Evolutionary conservation across 2,888 invertebrate genomes (phyloP).

Genomic region (Aricia artaxerxes): DNA sequence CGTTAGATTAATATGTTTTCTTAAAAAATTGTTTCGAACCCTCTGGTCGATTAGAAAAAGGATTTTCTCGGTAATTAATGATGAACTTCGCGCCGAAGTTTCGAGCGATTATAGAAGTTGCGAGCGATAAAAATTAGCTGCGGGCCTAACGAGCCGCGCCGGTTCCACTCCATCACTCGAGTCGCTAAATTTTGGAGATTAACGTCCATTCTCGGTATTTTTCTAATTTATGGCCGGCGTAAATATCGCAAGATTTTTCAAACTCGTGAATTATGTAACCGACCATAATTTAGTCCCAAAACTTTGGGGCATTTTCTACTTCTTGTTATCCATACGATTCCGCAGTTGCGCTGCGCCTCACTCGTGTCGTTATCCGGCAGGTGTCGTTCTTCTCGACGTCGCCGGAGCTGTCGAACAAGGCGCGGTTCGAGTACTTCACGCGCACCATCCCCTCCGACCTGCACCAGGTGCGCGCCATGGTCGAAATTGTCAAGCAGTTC

Average conservation of each 20-base stretch:
- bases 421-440: conserved; percentile 95
- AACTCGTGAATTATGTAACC: not conserved
- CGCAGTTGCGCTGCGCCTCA: too few relatives aligned
- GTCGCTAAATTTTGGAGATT: conserved; percentile 12
- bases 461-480: conserved; percentile 97
- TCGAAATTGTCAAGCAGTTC: conserved; percentile 92
- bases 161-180: not conserved
- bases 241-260: not conserved
- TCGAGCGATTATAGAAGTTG: conserved; percentile 7
- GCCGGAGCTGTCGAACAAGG: conserved; percentile 95
- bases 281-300: not conserved
- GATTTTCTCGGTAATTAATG: conserved; percentile 22
- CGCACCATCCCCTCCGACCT: conserved; percentile 94
- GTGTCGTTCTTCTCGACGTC: conserved; percentile 97
- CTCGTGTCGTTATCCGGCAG: conserved; percentile 66
- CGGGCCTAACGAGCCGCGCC: not conserved
- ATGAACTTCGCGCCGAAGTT: conserved; percentile 15
- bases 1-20: conserved; percentile 18
- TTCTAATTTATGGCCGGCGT: not conserved
- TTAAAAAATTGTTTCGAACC: conserved; percentile 18
- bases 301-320: not conserved
- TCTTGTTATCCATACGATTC: too few relatives aligned
- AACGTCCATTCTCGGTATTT: conserved; percentile 2
- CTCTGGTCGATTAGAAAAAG: not conserved
- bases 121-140: conserved; percentile 15